Evolutionary conservation across 2,797 vertebrate genomes (phyloP).

Genomic region (Parotocinclus haroldoi): DNA sequence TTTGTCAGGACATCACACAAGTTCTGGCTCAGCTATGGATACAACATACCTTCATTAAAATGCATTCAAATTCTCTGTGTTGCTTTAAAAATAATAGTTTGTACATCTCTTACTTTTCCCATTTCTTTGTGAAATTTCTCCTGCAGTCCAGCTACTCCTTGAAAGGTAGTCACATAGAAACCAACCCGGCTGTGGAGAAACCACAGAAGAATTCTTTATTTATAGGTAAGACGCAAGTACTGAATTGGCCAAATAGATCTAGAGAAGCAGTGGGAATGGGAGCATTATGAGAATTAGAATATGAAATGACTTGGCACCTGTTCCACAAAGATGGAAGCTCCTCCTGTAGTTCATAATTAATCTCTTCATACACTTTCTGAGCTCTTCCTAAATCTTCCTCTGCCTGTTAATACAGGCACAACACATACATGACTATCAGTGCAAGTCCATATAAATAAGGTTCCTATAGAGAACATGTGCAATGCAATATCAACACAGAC

Average conservation of each 20-base stretch:
- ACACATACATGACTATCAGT: conserved; percentile 3
- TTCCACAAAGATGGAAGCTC: conserved; percentile 91
- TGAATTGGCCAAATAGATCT: neutral
- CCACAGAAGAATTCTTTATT: neutral
- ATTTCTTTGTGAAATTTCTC: conserved; percentile 96
- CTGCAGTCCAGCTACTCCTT: conserved; percentile 86
- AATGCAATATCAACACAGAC: no score
- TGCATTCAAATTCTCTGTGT: neutral
- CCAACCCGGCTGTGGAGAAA: conserved; percentile 81
- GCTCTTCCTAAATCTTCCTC: conserved; percentile 94
- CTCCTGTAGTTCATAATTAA: conserved; percentile 93
- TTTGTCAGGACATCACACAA: conserved; percentile 88
- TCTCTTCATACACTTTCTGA: conserved; percentile 97
- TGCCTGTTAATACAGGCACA: conserved; percentile 69
- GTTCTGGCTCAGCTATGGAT: conserved; percentile 84
- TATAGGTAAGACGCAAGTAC: no score
- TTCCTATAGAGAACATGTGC: no score
- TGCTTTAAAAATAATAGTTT: neutral
- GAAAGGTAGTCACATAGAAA: conserved; percentile 95
- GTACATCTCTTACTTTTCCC: conserved; percentile 78
- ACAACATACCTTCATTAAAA: neutral
- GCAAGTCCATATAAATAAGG: no score
- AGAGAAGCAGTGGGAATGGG: neutral
- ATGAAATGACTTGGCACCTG: conserved; percentile 66
- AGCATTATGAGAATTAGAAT: neutral